Percentiles rank a stretch among this genome's conserved stretches.
Conservation (phyloP, 1,140 invertebrate species). For the Anastrepha obliqua region DNA sequence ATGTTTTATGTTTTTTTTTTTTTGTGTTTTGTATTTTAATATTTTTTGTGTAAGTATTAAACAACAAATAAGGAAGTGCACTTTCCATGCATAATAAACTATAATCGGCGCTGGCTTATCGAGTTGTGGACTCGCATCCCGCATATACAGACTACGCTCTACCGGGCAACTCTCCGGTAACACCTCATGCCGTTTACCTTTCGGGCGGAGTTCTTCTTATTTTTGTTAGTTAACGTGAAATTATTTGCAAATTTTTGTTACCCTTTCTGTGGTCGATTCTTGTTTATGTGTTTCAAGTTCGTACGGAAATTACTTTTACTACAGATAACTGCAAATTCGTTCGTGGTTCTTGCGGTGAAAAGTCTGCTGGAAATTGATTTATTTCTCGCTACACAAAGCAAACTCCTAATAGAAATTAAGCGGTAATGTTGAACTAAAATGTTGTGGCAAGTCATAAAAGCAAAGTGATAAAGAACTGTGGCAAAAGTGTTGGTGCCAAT, state of each 20-base stretch:
- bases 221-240: neutral
- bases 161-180: neutral
- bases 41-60: neutral
- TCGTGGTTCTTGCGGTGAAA: conserved; percentile 19
- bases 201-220: neutral
- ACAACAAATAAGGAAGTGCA: conserved; percentile 36
- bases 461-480: neutral
- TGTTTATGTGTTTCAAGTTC: conserved; percentile 38
- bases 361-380: conserved; percentile 25
- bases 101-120: conserved; percentile 17
- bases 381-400: conserved; percentile 18
- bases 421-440: conserved; percentile 10
- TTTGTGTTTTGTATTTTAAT: neutral
- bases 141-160: neutral
- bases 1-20: neutral
- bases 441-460: neutral
- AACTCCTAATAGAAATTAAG: neutral
- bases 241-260: conserved; percentile 29
- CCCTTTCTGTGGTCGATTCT: conserved; percentile 11
- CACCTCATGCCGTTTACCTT: neutral
- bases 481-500: neutral
- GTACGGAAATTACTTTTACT: conserved; percentile 46
- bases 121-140: neutral
- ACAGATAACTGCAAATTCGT: conserved; percentile 29
- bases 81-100: conserved; percentile 43